Conservation (phyloP, 2,113 vertebrate species). For the Pteropus alecto region DNA sequence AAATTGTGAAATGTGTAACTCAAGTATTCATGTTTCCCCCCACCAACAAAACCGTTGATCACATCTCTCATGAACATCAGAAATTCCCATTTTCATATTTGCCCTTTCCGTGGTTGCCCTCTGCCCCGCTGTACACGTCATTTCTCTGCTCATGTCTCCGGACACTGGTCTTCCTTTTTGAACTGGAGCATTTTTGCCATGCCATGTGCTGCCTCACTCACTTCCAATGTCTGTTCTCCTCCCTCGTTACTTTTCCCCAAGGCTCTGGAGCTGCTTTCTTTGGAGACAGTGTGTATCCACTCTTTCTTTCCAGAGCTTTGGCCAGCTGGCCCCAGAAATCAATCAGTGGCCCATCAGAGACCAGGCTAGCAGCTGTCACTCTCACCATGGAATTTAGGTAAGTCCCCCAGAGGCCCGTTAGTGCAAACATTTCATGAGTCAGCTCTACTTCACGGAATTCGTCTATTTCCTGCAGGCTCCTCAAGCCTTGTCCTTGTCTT, state of each 20-base stretch:
- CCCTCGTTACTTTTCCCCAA: background rate
- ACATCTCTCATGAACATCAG: background rate
- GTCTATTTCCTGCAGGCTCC: background rate
- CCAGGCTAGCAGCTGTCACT: background rate
- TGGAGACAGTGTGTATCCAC: background rate
- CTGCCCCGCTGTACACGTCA: rapidly evolving
- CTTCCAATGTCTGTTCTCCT: background rate
- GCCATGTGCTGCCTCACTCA: background rate
- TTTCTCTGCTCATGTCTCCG: background rate
- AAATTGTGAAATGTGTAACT: background rate
- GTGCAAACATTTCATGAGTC: background rate
- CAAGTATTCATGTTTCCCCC: background rate
- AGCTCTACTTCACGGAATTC: background rate
- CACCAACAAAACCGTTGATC: background rate
- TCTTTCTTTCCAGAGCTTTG: constrained; percentile 44
- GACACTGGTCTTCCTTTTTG: background rate
- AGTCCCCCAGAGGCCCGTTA: background rate
- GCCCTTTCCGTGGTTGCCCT: background rate
- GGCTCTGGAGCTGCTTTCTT: constrained; percentile 42
- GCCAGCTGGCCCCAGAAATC: constrained; percentile 46
- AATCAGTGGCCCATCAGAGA: constrained; percentile 20
- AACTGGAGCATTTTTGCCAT: background rate
- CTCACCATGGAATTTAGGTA: constrained; percentile 46
- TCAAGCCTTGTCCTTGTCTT: background rate
- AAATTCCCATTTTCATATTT: background rate